Base-by-base conservation (phyloP, 2,113 vertebrate genomes). In the Acanthisitta chloris region DNA sequence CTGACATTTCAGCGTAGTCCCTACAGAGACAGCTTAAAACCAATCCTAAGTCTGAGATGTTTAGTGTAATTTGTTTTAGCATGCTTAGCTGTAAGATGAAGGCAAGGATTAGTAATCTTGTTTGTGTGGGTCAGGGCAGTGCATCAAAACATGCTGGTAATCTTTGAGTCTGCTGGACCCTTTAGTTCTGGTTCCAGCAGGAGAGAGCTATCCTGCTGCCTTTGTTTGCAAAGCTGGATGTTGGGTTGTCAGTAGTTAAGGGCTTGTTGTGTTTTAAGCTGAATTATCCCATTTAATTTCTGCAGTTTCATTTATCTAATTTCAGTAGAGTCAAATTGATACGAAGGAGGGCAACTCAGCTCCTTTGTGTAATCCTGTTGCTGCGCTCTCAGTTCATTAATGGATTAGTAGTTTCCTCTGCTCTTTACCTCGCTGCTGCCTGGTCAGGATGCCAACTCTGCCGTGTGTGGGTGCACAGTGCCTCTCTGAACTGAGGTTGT, bases 381-480 rank as follows among this genome's bases (percentile, higher is more conserved):
- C 59, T 93, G 21, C 10, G 26, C 24, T 81, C 59, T 58, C n/a
- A 31, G 31, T 84, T 81, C 4, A 4, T 33, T 14, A 61, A 29
- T 38, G 28, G 59, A 58, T 91, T 43, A 65, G n/a, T 74, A 55
- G 48, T 74, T 95, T 86, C 40, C 54, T 62, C 80, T 72, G 49
- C 40, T 64, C 38, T 89, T 65, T 66, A 43, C 66, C 29, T 86
- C 58, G 4, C 18, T 28, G 33, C 58, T 82, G 42, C 26, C 38
- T 81, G 12, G 19, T 49, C 40, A 78, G 48, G 46, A 58, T 62
- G 38, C 52, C 34, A 11, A 12, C 45, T 79, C 52, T 77, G 66
- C 72, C 55, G 33, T 1, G 1, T 1, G 4, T 4, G 69, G 45
- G 38, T 6, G 11, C 12, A 5, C 0, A 0, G 23, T 57, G 40